phyloP scores from a whole-genome alignment of 2,113 vertebrate species.

The Hydropotes inermis region DNA sequence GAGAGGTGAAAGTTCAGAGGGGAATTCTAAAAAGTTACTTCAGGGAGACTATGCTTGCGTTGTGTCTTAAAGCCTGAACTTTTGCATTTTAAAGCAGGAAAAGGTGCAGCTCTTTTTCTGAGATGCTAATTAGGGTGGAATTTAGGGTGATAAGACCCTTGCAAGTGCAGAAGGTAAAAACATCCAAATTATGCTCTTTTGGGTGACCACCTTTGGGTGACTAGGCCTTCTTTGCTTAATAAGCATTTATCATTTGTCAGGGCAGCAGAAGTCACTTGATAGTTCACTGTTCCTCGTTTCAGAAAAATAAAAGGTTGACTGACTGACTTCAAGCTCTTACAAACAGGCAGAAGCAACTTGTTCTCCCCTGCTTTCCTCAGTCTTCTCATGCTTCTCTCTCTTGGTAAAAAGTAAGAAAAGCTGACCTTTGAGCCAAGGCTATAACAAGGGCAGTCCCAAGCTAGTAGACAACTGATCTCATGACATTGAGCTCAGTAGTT shows the following conservation, averaged over 20 bases:
- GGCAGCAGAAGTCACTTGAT: background rate
- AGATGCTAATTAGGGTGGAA: background rate
- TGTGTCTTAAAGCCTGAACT: background rate
- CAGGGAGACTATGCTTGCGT: background rate
- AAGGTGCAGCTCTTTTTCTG: background rate
- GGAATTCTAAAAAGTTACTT: background rate
- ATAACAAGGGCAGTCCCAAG: background rate
- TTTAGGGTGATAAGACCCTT: background rate
- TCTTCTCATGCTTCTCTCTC: background rate
- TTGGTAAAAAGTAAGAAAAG: background rate
- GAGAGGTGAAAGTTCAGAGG: background rate
- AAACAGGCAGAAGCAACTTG: background rate
- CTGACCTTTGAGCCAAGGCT: background rate
- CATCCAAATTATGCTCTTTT: background rate
- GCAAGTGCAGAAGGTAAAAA: background rate
- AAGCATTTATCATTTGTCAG: background rate
- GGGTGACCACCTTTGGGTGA: background rate
- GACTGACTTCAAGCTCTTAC: background rate
- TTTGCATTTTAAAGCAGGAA: background rate
- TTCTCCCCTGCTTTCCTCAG: accelerated
- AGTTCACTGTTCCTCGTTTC: background rate
- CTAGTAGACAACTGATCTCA: background rate
- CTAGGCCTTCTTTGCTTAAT: background rate
- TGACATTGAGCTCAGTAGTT: background rate
- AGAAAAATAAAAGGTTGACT: constrained; percentile 1